These are phyloP conservation scores for Creontiades dilutus DNA, from an alignment of 2,888 invertebrate species.

Conservation along the genomic window DNA sequence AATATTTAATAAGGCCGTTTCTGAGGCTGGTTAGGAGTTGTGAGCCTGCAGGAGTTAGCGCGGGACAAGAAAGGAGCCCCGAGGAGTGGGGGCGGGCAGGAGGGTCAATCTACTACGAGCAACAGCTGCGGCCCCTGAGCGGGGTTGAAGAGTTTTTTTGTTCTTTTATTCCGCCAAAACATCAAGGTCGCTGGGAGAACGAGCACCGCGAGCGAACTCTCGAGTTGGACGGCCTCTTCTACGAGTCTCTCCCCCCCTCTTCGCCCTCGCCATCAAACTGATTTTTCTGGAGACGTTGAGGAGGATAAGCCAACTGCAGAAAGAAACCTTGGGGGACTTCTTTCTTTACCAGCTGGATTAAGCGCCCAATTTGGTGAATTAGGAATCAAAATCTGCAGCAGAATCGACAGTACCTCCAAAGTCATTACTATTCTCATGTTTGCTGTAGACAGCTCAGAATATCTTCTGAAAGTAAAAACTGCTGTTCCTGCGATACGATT, in stretches of 20 bases:
- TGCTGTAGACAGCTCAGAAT: no score
- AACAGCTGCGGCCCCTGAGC: conserved; percentile 68
- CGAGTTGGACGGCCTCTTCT: conserved; percentile 23
- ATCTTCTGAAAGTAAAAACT: no score
- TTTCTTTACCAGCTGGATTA: no score
- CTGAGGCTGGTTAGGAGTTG: conserved; percentile 53
- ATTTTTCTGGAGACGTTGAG: conserved; percentile 1
- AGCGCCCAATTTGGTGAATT: no score
- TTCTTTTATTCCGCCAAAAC: conserved; percentile 63
- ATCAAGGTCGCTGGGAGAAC: conserved; percentile 53
- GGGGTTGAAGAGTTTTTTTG: conserved; percentile 45
- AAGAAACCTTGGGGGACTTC: no score
- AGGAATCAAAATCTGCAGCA: no score
- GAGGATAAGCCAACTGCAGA: neutral
- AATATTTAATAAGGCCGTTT: conserved; percentile 60
- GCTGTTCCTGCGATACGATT: no score
- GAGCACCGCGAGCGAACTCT: conserved; percentile 18
- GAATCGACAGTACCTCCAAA: no score
- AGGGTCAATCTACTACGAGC: conserved; percentile 66
- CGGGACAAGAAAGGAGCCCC: neutral
- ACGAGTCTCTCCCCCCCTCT: no score
- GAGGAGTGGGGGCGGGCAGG: conserved; percentile 37
- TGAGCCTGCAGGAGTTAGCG: conserved; percentile 42
- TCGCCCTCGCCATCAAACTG: neutral
- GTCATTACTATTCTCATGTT: no score